Evolutionary conservation across 1,140 invertebrate genomes (phyloP), one percentile per base, ranked within the genome.

Genomic region (Nilaparvata lugens): DNA sequence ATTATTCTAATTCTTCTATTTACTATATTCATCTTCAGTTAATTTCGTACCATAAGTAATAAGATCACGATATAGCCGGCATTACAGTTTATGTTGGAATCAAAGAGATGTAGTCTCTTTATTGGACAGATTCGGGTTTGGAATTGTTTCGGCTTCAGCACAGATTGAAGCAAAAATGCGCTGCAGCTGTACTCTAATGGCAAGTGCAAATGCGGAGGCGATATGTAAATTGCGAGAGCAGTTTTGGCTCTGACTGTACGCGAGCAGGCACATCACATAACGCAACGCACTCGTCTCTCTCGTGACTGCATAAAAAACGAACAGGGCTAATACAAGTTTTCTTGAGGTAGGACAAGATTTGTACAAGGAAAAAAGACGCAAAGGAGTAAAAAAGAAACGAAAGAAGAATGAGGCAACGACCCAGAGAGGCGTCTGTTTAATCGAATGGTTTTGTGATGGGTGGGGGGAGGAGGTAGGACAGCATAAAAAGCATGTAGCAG

Each of bases 351-450:
- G 59, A 60, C 59, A 60, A 60, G 59, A 40, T 60, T 55, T 60
- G 52, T 42, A 60, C 59, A 60, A 60, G 59, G 55, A 60, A 60
- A 60, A 60, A 52, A 52, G 63, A 42, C 43, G 61, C 43, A 64
- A 61, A 56, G 66, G 65, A 67, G 38, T 58, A 52, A 62, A 61
- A n/a, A n/a, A n/a, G n/a, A 64, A 62, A 60, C 61, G 63, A 66
- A 61, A 63, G 67, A 73, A 70, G 72, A 72, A 73, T 65, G 61
- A 65, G 69, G 69, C 70, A 75, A 75, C 74, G 74, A 74, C 74
- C 68, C 71, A 54, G 58, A 48, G 38, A 35, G 31, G 31, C 31
- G 31, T 35, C 31, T 35, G 31, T 35, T 35, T 35, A 35, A 35
- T 35, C 45, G 21, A 48, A 48, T 23, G 35, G 43, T 16, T 19